These are phyloP conservation scores for Phanerotoma sp. DNA, from an alignment of 2,888 invertebrate species.

Conservation along the genomic window DNA sequence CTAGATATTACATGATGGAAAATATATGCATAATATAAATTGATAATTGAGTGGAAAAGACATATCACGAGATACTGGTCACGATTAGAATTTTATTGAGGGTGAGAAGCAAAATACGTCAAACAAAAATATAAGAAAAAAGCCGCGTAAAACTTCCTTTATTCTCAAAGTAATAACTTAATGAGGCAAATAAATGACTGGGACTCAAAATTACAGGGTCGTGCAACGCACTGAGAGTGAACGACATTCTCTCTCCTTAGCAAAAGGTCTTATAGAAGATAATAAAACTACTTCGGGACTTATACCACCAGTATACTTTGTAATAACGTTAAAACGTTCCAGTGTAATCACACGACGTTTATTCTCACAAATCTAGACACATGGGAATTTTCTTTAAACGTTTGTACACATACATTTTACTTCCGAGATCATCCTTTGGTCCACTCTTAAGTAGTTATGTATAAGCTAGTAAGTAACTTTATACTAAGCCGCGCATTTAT, in stretches of 20 bases:
- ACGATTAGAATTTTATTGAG: constrained; percentile 12
- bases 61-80: constrained; percentile 3
- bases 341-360: constrained; percentile 34
- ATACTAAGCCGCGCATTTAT: constrained; percentile 37
- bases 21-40: neutral
- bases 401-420: constrained; percentile 9
- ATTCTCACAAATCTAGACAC: constrained; percentile 29
- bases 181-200: constrained; percentile 27
- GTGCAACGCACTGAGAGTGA: constrained; percentile 14
- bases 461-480: constrained; percentile 29
- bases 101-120: constrained; percentile 6
- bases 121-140: constrained; percentile 1
- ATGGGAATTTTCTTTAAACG: constrained; percentile 14
- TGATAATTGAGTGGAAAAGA: constrained; percentile 4
- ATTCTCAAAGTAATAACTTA: constrained; percentile 35
- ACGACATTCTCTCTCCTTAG: constrained; percentile 16
- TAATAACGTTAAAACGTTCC: constrained; percentile 18
- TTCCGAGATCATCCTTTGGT: constrained; percentile 11
- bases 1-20: no score
- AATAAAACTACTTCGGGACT: neutral
- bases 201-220: constrained; percentile 14
- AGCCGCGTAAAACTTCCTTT: neutral
- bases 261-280: neutral
- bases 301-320: constrained; percentile 3
- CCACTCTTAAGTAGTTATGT: constrained; percentile 4